Base-by-base conservation (phyloP, 2,797 vertebrate genomes). In the Paratrypauchen microcephalus region DNA sequence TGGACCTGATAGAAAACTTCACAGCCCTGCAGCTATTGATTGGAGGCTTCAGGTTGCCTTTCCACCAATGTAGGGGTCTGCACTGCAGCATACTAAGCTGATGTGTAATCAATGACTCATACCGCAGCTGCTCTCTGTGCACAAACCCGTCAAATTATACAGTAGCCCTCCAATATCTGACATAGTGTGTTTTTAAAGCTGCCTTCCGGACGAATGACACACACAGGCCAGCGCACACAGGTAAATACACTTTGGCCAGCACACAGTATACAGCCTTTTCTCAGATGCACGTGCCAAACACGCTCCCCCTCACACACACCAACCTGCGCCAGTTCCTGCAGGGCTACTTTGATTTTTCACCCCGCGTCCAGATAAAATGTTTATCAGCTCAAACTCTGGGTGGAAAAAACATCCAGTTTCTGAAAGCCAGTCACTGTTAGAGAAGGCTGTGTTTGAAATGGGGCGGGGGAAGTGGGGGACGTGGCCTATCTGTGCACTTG, bases 21-120 rank as follows among this genome's bases (percentile, higher is more conserved):
- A 86, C 89, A 91, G 88, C 83, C 86, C 91, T 89, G 79, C 86
- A 86, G 80, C 72, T 92, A 94, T 94, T 88, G 94, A 94, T 94
- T 86, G 75, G 86, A 91, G 88, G 88, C 92, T 91, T 92, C 89
- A 91, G 91, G 92, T 93, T 92, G 90, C 90, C 80, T 89, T 90
- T 90, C 84, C 88, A 87, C 91, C 92, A 89, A 89, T 88, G 87
- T 88, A 83, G 83, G 85, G 86, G 88, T 90, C 91, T 91, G 90
- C 93, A 89, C 87, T 90, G 92, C 87, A 86, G 92, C 92, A 93
- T 93, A 92, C 92, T 93, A 94, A 94, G 90, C 88, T 92, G 91
- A 93, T 93, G 89, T 92, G 86, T 92, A 94, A 93, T 94, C 93
- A 94, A 93, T 94, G 93, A 91, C 91, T 93, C 91, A 92, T 93